Conservation (phyloP, 2,113 vertebrate genomes). For the Alethe diademata region DNA sequence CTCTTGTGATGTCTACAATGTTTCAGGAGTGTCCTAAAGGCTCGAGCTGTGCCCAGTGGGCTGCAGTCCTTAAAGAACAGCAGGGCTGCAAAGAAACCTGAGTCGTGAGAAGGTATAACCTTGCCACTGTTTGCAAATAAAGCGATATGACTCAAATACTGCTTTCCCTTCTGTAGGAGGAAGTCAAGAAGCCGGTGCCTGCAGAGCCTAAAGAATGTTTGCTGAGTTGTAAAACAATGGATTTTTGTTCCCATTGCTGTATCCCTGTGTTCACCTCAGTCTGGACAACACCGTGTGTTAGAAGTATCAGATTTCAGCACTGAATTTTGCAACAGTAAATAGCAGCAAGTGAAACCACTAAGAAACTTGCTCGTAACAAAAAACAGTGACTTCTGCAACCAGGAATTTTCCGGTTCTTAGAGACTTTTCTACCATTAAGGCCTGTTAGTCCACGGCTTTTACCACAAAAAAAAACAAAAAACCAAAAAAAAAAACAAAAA, state of each 20-base stretch:
- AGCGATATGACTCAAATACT: conserved; percentile 30
- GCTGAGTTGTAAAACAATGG: conserved; percentile 52
- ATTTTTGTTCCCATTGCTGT: conserved; percentile 10
- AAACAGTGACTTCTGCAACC: not conserved
- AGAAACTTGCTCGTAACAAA: not conserved
- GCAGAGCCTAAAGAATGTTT: conserved; percentile 52
- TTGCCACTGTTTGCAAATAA: conserved; percentile 37
- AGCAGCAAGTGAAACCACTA: not conserved
- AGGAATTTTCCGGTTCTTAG: not conserved
- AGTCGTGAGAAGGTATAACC: not conserved
- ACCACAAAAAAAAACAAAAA: not conserved
- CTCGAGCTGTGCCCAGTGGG: not conserved
- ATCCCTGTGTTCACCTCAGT: not conserved
- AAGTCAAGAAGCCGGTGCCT: conserved; percentile 27
- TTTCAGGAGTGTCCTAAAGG: not conserved
- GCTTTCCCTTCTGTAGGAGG: not conserved
- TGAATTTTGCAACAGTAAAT: not conserved
- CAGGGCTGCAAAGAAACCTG: not conserved
- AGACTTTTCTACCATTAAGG: not conserved
- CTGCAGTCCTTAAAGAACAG: not conserved
- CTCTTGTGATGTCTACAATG: rapidly evolving
- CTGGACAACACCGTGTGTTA: not conserved
- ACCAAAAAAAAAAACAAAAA: not conserved
- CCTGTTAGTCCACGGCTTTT: not conserved
- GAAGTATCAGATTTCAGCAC: not conserved